These are phyloP conservation scores for Brachionus manjavacas DNA, from an alignment of 1,140 invertebrate genomes.

Conservation along the genomic window DNA sequence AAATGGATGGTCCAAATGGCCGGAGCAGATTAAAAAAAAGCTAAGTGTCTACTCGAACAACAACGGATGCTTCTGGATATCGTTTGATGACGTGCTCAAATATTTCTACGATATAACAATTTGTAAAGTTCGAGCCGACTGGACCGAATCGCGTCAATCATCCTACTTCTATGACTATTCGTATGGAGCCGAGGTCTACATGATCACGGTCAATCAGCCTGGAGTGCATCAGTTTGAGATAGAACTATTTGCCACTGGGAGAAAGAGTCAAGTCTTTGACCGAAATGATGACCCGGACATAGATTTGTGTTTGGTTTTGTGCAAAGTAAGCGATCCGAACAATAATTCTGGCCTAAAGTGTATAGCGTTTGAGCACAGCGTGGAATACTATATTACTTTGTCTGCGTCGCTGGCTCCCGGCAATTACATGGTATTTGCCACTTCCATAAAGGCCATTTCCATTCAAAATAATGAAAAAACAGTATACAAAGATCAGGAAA, in stretches of 20 bases:
- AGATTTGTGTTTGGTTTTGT: constrained; percentile 34
- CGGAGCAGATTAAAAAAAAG: constrained; percentile 5
- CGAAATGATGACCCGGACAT: constrained; percentile 39
- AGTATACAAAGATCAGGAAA: background rate
- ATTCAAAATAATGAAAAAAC: constrained; percentile 21
- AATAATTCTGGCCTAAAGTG: constrained; percentile 16
- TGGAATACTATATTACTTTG: constrained; percentile 39
- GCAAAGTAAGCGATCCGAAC: constrained; percentile 18
- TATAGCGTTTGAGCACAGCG: constrained; percentile 12
- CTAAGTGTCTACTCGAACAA: constrained; percentile 39
- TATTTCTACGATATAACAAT: constrained; percentile 42
- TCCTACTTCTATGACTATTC: constrained; percentile 38
- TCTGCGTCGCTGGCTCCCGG: constrained; percentile 19
- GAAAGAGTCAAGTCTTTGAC: constrained; percentile 15
- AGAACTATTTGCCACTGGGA: constrained; percentile 12
- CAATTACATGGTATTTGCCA: constrained; percentile 31
- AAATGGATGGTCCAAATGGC: constrained; percentile 20
- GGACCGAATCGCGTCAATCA: constrained; percentile 36
- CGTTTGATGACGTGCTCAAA: constrained; percentile 34
- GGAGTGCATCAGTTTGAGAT: constrained; percentile 38
- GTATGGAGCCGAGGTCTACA: constrained; percentile 11
- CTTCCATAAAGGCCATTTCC: constrained; percentile 33
- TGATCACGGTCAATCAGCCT: constrained; percentile 21
- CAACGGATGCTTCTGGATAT: constrained; percentile 41
- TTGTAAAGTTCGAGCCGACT: constrained; percentile 30